Percentiles rank a stretch among this genome's conserved stretches.
These are phyloP conservation scores for Siniperca chuatsi DNA, from an alignment of 2,113 vertebrate genomes.

Conservation along the genomic window DNA sequence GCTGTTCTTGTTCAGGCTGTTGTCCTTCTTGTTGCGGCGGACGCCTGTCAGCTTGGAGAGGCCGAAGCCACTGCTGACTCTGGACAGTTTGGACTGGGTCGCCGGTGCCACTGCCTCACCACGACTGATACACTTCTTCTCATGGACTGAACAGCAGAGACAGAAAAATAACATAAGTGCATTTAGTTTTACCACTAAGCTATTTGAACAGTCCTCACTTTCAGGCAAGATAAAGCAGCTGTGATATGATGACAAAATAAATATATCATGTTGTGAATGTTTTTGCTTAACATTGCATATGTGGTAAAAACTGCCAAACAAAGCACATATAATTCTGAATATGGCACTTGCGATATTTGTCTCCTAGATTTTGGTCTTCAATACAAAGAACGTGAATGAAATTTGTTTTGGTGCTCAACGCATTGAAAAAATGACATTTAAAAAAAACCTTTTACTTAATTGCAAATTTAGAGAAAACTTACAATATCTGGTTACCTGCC, in stretches of 20 bases:
- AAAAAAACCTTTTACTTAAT: background rate
- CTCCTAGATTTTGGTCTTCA: background rate
- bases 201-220: background rate
- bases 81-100: slow-evolving; percentile 94
- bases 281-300: background rate
- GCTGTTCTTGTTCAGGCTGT: slow-evolving; percentile 93
- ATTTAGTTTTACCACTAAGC: background rate
- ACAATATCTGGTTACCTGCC: slow-evolving; percentile 1
- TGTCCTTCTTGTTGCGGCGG: slow-evolving; percentile 95
- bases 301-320: background rate
- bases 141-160: slow-evolving; percentile 85
- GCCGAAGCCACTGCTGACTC: slow-evolving; percentile 98
- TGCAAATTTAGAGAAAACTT: background rate
- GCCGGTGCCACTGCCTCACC: slow-evolving; percentile 91
- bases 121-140: slow-evolving; percentile 96
- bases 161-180: background rate
- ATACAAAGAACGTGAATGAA: background rate
- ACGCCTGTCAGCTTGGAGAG: slow-evolving; percentile 97
- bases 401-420: background rate
- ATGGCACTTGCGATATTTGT: background rate
- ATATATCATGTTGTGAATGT: background rate
- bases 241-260: background rate
- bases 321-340: background rate
- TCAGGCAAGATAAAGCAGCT: background rate
- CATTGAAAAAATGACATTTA: background rate